A percentile compares a stretch with the other conserved stretches of the same genome.
These are phyloP conservation scores for Chrysotoxum bicinctum DNA, from an alignment of 2,888 invertebrate genomes.

Conservation along the genomic window DNA sequence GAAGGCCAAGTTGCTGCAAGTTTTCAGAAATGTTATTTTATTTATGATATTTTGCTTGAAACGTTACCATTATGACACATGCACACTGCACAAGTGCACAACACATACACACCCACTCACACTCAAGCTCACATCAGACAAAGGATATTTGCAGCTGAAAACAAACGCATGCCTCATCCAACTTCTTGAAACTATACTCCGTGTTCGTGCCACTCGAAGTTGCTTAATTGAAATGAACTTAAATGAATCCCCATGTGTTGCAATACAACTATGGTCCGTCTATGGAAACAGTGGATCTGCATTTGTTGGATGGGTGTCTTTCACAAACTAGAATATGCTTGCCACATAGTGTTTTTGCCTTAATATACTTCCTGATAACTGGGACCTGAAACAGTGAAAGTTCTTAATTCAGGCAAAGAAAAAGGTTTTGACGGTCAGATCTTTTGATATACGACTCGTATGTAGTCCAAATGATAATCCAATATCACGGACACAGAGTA, in stretches of 20 bases:
- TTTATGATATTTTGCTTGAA: constrained; percentile 49
- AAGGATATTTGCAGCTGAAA: constrained; percentile 34
- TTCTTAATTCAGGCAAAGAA: no score
- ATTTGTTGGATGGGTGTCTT: constrained; percentile 45
- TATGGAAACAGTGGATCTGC: constrained; percentile 33
- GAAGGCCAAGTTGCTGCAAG: constrained; percentile 54
- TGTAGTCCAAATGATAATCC: no score
- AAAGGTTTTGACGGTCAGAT: no score
- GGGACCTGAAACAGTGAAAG: no score
- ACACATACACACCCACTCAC: neutral
- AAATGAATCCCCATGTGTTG: constrained; percentile 60
- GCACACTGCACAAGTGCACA: neutral
- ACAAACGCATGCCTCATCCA: constrained; percentile 39
- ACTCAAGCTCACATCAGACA: neutral
- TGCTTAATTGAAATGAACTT: constrained; percentile 72
- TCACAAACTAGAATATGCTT: constrained; percentile 9
- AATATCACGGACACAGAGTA: no score
- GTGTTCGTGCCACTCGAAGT: constrained; percentile 62
- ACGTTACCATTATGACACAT: constrained; percentile 34
- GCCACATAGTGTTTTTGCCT: neutral
- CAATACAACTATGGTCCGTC: constrained; percentile 41
- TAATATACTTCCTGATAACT: no score
- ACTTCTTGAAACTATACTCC: constrained; percentile 29
- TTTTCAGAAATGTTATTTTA: constrained; percentile 62
- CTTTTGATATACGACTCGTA: no score